These are phyloP conservation scores for Vicugna pacos DNA, from an alignment of 2,113 vertebrate species.

Conservation along the genomic window DNA sequence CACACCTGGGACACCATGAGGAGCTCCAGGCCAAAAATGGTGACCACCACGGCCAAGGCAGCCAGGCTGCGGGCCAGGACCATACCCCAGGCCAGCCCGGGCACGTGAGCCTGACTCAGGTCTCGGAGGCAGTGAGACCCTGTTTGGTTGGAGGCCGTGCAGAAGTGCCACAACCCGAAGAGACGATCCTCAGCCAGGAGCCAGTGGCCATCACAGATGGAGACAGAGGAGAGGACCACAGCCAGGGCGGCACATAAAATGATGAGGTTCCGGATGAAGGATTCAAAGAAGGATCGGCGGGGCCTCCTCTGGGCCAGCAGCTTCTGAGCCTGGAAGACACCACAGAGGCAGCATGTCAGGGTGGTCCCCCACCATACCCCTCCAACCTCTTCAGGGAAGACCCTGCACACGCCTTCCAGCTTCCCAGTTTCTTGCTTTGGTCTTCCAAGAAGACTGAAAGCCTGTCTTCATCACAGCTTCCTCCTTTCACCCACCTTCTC, in stretches of 20 bases:
- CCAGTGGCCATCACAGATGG: slow-evolving; percentile 91
- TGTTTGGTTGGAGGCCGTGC: slow-evolving; percentile 69
- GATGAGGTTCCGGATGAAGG: slow-evolving; percentile 87
- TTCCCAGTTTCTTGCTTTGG: background rate
- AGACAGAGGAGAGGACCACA: slow-evolving; percentile 88
- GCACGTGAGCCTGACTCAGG: slow-evolving; percentile 81
- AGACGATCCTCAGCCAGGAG: slow-evolving; percentile 83
- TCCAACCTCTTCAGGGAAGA: background rate
- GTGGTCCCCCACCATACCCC: background rate
- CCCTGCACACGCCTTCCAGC: background rate
- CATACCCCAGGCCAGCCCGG: slow-evolving; percentile 83
- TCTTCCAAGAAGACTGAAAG: background rate
- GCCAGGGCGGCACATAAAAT: slow-evolving; percentile 87
- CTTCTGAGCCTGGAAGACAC: slow-evolving; percentile 81
- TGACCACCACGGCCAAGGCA: slow-evolving; percentile 87
- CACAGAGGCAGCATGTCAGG: background rate
- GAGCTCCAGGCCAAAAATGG: slow-evolving; percentile 92
- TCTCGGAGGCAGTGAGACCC: slow-evolving; percentile 85
- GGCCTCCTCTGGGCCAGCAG: slow-evolving; percentile 64
- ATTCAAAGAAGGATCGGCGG: slow-evolving; percentile 86
- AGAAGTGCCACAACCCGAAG: slow-evolving; percentile 91
- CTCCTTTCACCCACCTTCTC: background rate
- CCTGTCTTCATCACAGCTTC: background rate
- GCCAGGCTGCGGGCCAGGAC: slow-evolving; percentile 84
- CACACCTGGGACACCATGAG: slow-evolving; percentile 92